Percentiles rank a stretch among this genome's conserved stretches.
Evolutionary conservation across 2,113 vertebrate species (phyloP).

Genomic region (Mus pahari): DNA sequence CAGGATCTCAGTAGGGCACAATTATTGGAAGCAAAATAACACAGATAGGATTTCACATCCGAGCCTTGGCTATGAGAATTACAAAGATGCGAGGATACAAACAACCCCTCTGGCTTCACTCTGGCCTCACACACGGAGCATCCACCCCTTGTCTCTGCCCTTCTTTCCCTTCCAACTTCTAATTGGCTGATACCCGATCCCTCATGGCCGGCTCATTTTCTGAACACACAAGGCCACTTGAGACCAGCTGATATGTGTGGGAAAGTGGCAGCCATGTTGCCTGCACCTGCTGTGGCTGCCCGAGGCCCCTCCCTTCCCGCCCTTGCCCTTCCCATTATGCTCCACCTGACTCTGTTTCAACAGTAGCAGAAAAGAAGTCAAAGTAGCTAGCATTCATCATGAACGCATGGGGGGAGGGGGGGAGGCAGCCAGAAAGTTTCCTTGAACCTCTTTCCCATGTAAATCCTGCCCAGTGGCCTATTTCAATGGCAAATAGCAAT

Average conservation of each 20-base stretch:
- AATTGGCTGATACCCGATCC: slow-evolving; percentile 93
- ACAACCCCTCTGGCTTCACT: not conserved
- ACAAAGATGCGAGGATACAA: slow-evolving; percentile 55
- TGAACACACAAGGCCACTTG: slow-evolving; percentile 85
- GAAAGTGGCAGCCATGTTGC: slow-evolving; percentile 86
- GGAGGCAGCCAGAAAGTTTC: not conserved
- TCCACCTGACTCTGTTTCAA: slow-evolving; percentile 86
- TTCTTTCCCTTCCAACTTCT: slow-evolving; percentile 86
- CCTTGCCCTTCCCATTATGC: slow-evolving; percentile 84
- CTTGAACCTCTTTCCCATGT: slow-evolving; percentile 29
- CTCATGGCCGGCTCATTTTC: slow-evolving; percentile 85
- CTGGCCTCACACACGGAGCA: not conserved
- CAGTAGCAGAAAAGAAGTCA: slow-evolving; percentile 68
- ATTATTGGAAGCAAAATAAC: slow-evolving; percentile 85
- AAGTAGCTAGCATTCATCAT: slow-evolving; percentile 46
- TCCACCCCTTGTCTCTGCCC: slow-evolving; percentile 82
- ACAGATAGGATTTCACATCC: slow-evolving; percentile 90
- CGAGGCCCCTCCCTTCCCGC: slow-evolving; percentile 77
- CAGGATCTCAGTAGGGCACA: slow-evolving; percentile 78
- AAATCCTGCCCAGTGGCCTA: slow-evolving; percentile 23
- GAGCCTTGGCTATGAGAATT: slow-evolving; percentile 81
- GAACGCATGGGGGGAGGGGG: not conserved
- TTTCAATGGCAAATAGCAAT: slow-evolving; percentile 63
- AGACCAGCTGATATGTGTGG: slow-evolving; percentile 92
- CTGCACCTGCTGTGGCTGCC: slow-evolving; percentile 88